Conservation (phyloP, 2,797 vertebrate species). For the Notolepis coatsorum region DNA sequence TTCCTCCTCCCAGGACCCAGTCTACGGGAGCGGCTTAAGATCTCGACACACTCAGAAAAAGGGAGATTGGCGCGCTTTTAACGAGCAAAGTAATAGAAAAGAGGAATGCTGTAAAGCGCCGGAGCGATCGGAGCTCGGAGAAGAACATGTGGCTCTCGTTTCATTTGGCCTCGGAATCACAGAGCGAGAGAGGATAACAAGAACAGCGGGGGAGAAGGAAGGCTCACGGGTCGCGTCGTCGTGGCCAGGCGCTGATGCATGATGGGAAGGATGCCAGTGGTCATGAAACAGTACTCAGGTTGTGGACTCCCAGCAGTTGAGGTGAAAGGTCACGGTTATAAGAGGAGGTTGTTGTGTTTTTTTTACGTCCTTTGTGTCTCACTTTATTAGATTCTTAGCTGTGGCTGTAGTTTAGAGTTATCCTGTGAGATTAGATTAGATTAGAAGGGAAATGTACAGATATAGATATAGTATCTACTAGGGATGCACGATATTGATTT, state of each 20-base stretch:
- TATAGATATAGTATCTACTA: too few relatives aligned
- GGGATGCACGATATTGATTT: too few relatives aligned
- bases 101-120: slow-evolving; percentile 41
- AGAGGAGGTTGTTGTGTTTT: slow-evolving; percentile 40
- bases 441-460: too few relatives aligned
- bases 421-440: too few relatives aligned
- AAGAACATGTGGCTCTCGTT: slow-evolving; percentile 72
- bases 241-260: slow-evolving; percentile 40
- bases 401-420: too few relatives aligned
- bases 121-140: slow-evolving; percentile 61
- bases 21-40: slow-evolving; percentile 34
- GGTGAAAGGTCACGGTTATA: slow-evolving; percentile 47
- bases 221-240: slow-evolving; percentile 35
- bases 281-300: slow-evolving; percentile 56
- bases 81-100: slow-evolving; percentile 46
- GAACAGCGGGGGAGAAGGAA: slow-evolving; percentile 61
- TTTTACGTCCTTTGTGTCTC: slow-evolving; percentile 21
- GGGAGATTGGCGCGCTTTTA: slow-evolving; percentile 58
- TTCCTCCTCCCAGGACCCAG: background rate
- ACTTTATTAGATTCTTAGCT: slow-evolving; percentile 8
- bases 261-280: slow-evolving; percentile 46
- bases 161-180: slow-evolving; percentile 61
- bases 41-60: slow-evolving; percentile 42
- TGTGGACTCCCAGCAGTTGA: slow-evolving; percentile 39
- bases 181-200: slow-evolving; percentile 67